These are phyloP conservation scores for Acrocephalus kingi DNA, from an alignment of 2,113 vertebrate genomes.

Conservation along the genomic window DNA sequence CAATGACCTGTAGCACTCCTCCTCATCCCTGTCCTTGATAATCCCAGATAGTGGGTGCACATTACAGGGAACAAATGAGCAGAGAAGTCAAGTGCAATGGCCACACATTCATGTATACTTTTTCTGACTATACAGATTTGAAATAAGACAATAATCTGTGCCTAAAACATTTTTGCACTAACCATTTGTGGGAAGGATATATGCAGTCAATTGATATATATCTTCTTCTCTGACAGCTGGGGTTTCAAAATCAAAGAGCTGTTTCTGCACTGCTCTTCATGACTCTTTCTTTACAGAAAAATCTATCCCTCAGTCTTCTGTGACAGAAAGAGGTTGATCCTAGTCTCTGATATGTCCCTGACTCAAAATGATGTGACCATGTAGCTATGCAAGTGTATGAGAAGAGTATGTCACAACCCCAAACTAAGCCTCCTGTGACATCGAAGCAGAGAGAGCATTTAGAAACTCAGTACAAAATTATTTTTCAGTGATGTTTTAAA, in stretches of 20 bases:
- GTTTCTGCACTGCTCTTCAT: neutral
- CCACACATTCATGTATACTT: neutral
- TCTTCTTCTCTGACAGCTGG: neutral
- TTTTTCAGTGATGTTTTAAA: neutral
- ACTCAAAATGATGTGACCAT: neutral
- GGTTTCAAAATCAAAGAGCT: neutral
- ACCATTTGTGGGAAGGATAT: neutral
- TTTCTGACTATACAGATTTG: neutral
- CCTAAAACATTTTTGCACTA: neutral
- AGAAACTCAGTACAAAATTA: neutral
- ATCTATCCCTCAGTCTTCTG: neutral
- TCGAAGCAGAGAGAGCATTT: accelerated
- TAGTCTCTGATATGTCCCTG: neutral
- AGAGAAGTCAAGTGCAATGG: neutral
- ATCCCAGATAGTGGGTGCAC: neutral
- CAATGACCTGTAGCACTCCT: neutral
- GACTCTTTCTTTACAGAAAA: neutral
- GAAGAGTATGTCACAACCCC: neutral
- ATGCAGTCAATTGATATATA: neutral
- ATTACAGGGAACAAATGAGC: neutral
- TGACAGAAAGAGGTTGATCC: neutral
- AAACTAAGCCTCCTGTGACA: neutral
- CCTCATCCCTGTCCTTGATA: neutral
- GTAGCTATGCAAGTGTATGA: neutral
- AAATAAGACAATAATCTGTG: neutral